Evolutionary conservation across 2,888 invertebrate genomes (phyloP).

Genomic region (Leptinotarsa peninsularis): DNA sequence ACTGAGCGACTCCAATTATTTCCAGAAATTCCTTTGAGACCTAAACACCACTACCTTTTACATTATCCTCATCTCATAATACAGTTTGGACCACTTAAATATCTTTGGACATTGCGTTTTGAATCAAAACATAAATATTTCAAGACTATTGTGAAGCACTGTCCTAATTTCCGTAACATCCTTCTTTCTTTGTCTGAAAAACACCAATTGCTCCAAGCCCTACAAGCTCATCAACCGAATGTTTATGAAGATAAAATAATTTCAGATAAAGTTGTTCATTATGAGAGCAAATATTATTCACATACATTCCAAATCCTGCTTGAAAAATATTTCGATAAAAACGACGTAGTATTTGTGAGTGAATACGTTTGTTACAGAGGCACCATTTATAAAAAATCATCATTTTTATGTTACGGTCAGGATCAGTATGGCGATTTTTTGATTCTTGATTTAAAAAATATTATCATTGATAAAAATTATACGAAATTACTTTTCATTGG

Average conservation of each 20-base stretch:
- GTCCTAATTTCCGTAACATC: not conserved
- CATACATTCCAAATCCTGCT: not conserved
- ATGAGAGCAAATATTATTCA: not conserved
- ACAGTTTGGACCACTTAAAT: not conserved
- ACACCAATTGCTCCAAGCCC: not conserved
- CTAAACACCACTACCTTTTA: not conserved
- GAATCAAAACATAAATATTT: not conserved
- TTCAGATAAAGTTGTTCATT: not conserved
- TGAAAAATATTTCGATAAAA: not conserved
- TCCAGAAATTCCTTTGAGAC: not conserved
- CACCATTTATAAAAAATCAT: not conserved
- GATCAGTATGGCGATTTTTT: not conserved
- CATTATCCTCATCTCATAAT: not conserved
- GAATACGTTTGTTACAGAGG: not conserved
- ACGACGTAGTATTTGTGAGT: not conserved
- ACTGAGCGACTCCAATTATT: not conserved
- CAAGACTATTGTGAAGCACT: not conserved
- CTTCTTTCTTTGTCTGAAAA: not conserved
- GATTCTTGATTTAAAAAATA: not conserved
- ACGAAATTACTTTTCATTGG: not conserved
- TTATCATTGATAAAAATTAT: not conserved
- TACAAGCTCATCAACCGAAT: not conserved
- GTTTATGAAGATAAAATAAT: not conserved
- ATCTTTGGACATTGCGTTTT: not conserved
- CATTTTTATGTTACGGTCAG: not conserved